Evolutionary conservation across 2,888 invertebrate genomes (phyloP), one percentile per base, ranked within the genome.

Genomic region (Theretra japonica): DNA sequence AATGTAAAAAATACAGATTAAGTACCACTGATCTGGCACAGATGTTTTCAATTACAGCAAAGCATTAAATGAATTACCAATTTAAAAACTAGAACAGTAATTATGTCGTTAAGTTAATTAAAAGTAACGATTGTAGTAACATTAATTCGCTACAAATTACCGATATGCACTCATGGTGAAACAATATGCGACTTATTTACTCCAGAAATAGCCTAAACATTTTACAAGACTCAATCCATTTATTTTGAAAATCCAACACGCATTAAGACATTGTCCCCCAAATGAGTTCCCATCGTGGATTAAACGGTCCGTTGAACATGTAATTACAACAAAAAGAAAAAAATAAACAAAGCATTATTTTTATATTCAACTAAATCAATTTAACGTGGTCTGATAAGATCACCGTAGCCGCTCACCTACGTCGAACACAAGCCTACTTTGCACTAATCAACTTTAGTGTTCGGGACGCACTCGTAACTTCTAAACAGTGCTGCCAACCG

Each of bases 381-480:
- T 86, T 84, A 81, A 81, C 82, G 80, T 83, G 83, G 79, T 77
- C 75, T 85, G 87, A 88, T 86, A 87, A 87, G 87, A 88, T 86
- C 83, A 77, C 76, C 79, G 77, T 80, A 77, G 62, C 86, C 80
- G 83, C 79, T 83, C 83, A 83, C 85, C 86, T 86, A 84, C 87
- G 86, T 69, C 82, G 86, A 88, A 85, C 77, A 50, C 82, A 79
- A 81, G 85, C 84, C 84, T 87, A 86, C 84, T 87, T 83, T 79
- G 75, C 78, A 75, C 78, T 91, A 90, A 92, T 89, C 85, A 89
- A 90, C 87, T 92, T 90, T 83, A 77, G 79, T 82, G 84, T 85
- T 80, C 82, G 76, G 82, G 82, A 88, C 88, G 87, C 88, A 89
- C 86, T 87, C 82, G 79, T 82, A 89, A 91, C 91, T 90, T 88